A percentile compares a stretch with the other conserved stretches of the same genome.
These are phyloP conservation scores for Coilia nasus DNA, from an alignment of 2,797 vertebrate species.

Conservation along the genomic window DNA sequence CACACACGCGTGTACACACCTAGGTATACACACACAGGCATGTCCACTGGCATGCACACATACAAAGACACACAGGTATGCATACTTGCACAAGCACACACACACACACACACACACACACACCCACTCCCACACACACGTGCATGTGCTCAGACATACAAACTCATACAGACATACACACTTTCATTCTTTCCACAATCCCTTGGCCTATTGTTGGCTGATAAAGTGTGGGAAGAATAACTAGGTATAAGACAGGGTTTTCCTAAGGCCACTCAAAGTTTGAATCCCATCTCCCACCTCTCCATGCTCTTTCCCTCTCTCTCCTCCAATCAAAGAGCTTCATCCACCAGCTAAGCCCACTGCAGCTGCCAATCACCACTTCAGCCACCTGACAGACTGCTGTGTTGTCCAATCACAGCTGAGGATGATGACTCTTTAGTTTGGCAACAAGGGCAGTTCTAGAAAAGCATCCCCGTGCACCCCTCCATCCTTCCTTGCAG, in stretches of 20 bases:
- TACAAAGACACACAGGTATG: not conserved
- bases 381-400: conserved; percentile 28
- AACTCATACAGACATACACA: conserved; percentile 69
- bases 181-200: conserved; percentile 71
- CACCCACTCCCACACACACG: conserved; percentile 53
- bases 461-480: conserved; percentile 23
- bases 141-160: conserved; percentile 1
- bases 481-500: not conserved
- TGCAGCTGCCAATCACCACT: conserved; percentile 27
- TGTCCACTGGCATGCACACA: too few relatives aligned
- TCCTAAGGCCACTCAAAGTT: conserved; percentile 80
- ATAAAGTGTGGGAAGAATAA: conserved; percentile 72
- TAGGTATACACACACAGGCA: conserved; percentile 45
- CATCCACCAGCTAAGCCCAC: conserved; percentile 38
- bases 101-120: conserved; percentile 9
- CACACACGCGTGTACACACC: conserved; percentile 59
- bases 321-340: conserved; percentile 58
- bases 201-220: conserved; percentile 69
- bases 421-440: conserved; percentile 24
- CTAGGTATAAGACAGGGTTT: conserved; percentile 70
- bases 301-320: conserved; percentile 53
- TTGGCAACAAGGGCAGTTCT: conserved; percentile 48
- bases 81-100: conserved; percentile 26
- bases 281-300: conserved; percentile 63
- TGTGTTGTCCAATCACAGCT: not conserved